Evolutionary conservation across 2,113 vertebrate genomes (phyloP), one percentile per base, ranked within the genome.

Genomic region (Toxostoma redivivum): DNA sequence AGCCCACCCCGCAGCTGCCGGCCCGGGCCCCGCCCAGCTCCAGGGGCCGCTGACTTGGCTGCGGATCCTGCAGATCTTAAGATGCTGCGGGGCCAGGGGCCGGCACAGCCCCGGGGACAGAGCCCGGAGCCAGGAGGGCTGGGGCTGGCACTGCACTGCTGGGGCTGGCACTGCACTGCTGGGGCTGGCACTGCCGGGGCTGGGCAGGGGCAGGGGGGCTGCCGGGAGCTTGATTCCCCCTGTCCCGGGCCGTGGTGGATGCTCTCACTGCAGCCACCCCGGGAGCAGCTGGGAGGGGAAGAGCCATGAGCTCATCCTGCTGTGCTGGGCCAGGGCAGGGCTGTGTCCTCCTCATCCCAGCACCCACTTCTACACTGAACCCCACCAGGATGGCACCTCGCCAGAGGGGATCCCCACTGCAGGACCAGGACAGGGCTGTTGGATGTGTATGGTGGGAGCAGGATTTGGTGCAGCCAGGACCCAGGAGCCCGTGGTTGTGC

Each of bases 381-480:
- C 30, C 45, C 18, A 2, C 14, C 0, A 0, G 21, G 24, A 10
- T 10, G 45, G 47, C 81, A 42, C 30, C 53, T 37, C 0, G 0
- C 23, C 24, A 61, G 40, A 40, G 40, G 40, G 40, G 40, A 40
- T 40, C 40, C 40, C 40, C 40, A 40, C 10, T 4, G 2, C 0
- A 4, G n/a, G 42, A 33, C 0, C 35, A 15, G 86, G 57, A 25
- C 30, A 0, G 3, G 27, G 50, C 69, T 30, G 4, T 4, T 22
- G 81, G 27, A 9, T 15, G 9, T 79, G 23, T 15, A 2, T 0
- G 4, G 21, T 10, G 25, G 69, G 31, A 37, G 42, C 42, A 7
- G 44, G 67, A 3, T 30, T 35, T 2, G 12, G 66, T 7, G 48
- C 60, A 19, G 60, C 30, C 0, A 0, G 42, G 35, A 19, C 30